These are phyloP conservation scores for Brachionus rubens DNA, from an alignment of 1,140 invertebrate species.

Conservation along the genomic window DNA sequence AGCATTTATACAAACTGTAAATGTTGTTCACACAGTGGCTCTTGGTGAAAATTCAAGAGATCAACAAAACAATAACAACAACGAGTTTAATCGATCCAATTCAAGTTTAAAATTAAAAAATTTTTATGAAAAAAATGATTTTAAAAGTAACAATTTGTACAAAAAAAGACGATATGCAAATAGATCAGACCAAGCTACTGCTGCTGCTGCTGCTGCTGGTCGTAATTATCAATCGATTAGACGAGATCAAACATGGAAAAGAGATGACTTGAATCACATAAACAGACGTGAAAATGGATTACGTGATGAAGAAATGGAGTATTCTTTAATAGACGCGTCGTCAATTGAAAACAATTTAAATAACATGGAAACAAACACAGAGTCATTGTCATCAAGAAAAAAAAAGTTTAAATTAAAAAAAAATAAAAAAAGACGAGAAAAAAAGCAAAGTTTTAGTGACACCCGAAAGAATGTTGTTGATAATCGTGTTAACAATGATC, in stretches of 20 bases:
- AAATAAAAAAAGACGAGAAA: not conserved
- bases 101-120: slow-evolving; percentile 1
- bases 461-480: not conserved
- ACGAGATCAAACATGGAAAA: no score
- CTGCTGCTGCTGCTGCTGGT: no score
- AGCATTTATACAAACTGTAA: not conserved
- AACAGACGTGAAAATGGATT: no score
- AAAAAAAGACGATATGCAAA: slow-evolving; percentile 10
- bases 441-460: not conserved
- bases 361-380: not conserved
- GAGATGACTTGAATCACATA: no score
- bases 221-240: slow-evolving; percentile 8
- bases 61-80: not conserved
- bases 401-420: not conserved
- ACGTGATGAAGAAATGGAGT: slow-evolving; percentile 23
- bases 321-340: slow-evolving; percentile 26
- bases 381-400: no score
- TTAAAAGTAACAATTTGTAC: not conserved
- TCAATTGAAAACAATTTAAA: slow-evolving; percentile 34
- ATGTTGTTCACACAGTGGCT: not conserved
- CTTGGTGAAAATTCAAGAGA: not conserved
- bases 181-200: not conserved
- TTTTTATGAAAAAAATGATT: slow-evolving; percentile 5
- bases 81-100: not conserved
- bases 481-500: not conserved